Evolutionary conservation across 2,888 invertebrate genomes (phyloP).

Genomic region (Dyspetes luteomarginatus): DNA sequence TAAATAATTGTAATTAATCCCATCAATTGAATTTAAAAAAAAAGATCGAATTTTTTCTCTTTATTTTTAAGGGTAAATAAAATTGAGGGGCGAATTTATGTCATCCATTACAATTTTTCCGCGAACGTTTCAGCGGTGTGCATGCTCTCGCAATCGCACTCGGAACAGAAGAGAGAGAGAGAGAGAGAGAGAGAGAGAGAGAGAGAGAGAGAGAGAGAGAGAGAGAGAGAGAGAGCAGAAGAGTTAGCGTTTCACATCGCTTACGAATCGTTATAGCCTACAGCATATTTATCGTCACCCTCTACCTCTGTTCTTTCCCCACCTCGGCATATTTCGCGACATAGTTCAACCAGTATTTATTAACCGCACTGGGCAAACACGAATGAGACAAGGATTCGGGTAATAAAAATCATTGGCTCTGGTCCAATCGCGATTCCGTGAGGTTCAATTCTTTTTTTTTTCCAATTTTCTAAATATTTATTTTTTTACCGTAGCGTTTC

Average conservation of each 20-base stretch:
- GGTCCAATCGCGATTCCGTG: constrained; percentile 55
- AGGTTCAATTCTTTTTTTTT: constrained; percentile 1
- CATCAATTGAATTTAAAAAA: neutral
- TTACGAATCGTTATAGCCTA: constrained; percentile 43
- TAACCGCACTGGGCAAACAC: constrained; percentile 51
- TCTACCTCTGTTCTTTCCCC: constrained; percentile 18
- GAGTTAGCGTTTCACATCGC: constrained; percentile 46
- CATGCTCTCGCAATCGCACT: constrained; percentile 45
- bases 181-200: neutral
- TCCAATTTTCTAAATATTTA: constrained; percentile 8
- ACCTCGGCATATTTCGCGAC: constrained; percentile 12
- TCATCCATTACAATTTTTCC: constrained; percentile 34
- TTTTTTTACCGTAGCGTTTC: constrained; percentile 4
- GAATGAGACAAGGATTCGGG: constrained; percentile 52
- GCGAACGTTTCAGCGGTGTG: constrained; percentile 12
- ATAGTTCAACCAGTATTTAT: constrained; percentile 62
- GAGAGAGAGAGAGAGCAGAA: neutral
- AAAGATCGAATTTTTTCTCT: neutral
- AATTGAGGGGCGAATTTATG: constrained; percentile 17
- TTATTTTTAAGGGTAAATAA: neutral
- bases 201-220: neutral
- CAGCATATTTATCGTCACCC: constrained; percentile 59
- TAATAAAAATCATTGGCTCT: constrained; percentile 64
- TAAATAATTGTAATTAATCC: neutral
- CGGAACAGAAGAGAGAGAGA: constrained; percentile 6